Conservation (phyloP, 92 coral and sea anemone species). For the Parazoanthus darwini region DNA sequence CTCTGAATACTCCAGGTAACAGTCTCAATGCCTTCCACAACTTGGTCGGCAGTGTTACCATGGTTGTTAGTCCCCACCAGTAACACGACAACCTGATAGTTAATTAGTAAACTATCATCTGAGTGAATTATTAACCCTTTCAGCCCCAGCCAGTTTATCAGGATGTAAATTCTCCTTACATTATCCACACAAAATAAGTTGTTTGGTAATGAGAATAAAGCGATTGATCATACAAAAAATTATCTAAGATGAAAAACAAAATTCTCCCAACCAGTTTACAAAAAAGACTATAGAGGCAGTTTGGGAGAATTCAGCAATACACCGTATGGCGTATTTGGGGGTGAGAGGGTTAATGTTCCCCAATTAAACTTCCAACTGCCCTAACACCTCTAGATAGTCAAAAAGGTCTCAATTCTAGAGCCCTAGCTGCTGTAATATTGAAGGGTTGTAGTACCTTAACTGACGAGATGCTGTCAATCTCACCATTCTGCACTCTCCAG, state of each 20-base stretch:
- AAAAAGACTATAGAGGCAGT: no score
- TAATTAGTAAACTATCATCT: neutral
- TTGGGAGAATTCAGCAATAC: no score
- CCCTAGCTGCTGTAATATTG: neutral
- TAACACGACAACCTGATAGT: conserved; percentile 82
- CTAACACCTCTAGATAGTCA: neutral
- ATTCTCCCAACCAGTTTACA: no score
- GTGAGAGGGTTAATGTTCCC: neutral
- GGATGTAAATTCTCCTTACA: no score
- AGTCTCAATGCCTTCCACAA: conserved; percentile 91
- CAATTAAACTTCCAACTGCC: neutral
- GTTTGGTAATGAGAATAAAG: no score
- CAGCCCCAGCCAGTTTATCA: no score
- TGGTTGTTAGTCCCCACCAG: conserved; percentile 90
- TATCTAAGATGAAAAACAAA: no score
- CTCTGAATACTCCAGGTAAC: conserved; percentile 84
- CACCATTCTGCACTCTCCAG: conserved; percentile 96
- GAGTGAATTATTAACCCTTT: neutral
- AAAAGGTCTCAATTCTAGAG: neutral
- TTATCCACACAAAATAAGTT: no score
- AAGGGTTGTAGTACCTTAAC: conserved; percentile 62
- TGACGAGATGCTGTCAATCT: conserved; percentile 58
- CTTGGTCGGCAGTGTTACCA: conserved; percentile 79
- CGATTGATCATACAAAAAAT: no score
- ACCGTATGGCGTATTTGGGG: no score